phyloP scores from a whole-genome alignment of 2,113 vertebrate genomes.

The Xenus cinereus region DNA sequence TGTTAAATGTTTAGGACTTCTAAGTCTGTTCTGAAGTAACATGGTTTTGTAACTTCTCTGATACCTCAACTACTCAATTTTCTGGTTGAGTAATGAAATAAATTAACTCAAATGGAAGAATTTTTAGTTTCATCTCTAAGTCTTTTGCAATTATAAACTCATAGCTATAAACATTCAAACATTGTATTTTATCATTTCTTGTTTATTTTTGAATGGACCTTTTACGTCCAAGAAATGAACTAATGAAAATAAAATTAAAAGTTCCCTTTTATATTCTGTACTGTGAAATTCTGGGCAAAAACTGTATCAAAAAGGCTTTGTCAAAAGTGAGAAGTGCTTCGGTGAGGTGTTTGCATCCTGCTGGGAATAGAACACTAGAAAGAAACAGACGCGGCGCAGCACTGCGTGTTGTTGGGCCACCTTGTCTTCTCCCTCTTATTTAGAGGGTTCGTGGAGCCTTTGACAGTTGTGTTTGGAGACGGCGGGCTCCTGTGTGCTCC shows the following conservation, averaged over 20 bases:
- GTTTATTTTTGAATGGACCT: background rate
- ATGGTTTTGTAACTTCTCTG: background rate
- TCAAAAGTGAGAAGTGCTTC: background rate
- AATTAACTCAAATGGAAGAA: too few species aligned
- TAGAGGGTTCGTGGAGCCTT: rapidly evolving
- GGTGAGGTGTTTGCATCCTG: background rate
- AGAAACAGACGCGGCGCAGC: background rate
- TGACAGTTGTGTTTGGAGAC: background rate
- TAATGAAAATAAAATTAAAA: background rate
- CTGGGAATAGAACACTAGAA: background rate
- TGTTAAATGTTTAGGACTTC: conserved; percentile 68
- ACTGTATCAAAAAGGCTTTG: background rate
- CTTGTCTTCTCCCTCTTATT: background rate
- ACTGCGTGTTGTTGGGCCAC: background rate
- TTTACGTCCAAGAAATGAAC: background rate
- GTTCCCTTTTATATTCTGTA: background rate
- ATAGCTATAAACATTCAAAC: background rate
- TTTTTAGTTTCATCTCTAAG: background rate
- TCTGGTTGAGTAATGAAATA: background rate
- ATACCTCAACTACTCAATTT: background rate
- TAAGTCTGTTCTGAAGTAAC: background rate
- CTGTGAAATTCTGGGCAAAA: background rate
- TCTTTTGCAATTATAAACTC: background rate
- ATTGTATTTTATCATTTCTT: background rate
- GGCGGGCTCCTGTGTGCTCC: background rate